Evolutionary conservation across 2,888 invertebrate genomes (phyloP).

Genomic region (Neoascia interrupta): DNA sequence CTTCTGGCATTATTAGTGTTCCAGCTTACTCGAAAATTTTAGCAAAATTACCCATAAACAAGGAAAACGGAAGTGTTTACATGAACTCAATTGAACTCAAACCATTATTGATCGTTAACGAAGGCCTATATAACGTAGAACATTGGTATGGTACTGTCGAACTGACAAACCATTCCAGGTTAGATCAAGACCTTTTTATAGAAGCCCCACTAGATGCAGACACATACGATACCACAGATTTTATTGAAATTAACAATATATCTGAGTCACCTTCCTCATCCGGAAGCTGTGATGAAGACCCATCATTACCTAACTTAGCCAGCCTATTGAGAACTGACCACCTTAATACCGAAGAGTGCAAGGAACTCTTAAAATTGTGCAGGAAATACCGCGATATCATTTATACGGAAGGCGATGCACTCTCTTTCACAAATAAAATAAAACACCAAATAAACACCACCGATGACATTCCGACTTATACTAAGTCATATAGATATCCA

Average conservation of each 20-base stretch:
- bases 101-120: not conserved
- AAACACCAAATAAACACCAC: constrained; percentile 3
- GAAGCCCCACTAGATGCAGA: not conserved
- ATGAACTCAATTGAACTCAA: constrained; percentile 3
- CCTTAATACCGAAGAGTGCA: not conserved
- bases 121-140: constrained; percentile 11
- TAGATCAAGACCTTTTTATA: not conserved
- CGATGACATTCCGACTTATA: not conserved
- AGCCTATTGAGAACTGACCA: not conserved
- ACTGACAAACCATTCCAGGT: not conserved
- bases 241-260: not conserved
- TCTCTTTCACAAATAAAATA: not conserved
- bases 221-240: not conserved
- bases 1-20: not conserved
- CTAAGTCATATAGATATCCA: constrained; percentile 3
- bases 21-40: not conserved
- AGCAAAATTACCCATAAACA: not conserved
- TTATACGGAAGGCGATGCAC: constrained; percentile 1
- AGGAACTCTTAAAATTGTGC: constrained; percentile 2
- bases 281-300: not conserved
- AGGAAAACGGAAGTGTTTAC: not conserved
- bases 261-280: not conserved
- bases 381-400: constrained; percentile 1
- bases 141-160: constrained; percentile 3
- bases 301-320: not conserved